A percentile compares a stretch with the other conserved stretches of the same genome.
These are phyloP conservation scores for Heliconius hermathena DNA, from an alignment of 1,140 invertebrate genomes.

Conservation along the genomic window DNA sequence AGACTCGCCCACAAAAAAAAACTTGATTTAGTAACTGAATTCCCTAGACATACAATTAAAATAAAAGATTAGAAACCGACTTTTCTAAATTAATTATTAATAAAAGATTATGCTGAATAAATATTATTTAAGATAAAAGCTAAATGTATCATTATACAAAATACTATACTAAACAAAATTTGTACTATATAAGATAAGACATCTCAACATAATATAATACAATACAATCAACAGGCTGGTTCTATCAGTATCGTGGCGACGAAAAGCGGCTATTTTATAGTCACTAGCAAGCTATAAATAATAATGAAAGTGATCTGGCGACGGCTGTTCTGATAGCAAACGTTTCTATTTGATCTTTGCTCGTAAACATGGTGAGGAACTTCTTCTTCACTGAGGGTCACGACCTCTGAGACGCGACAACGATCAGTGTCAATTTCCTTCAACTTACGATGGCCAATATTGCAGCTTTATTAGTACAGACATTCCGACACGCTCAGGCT, in stretches of 20 bases:
- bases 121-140: no score
- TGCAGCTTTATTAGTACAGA: constrained; percentile 18
- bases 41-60: no score
- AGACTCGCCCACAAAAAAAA: not conserved
- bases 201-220: not conserved
- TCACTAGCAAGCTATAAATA: constrained; percentile 31
- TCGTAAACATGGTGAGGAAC: constrained; percentile 35
- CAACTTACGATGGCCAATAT: constrained; percentile 22
- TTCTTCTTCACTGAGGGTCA: constrained; percentile 25
- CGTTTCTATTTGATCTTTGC: constrained; percentile 44
- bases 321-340: constrained; percentile 39
- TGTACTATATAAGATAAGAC: not conserved
- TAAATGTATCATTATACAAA: no score
- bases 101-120: no score
- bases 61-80: no score
- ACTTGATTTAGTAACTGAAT: no score
- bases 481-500: constrained; percentile 21
- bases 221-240: constrained; percentile 6
- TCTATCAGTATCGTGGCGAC: not conserved
- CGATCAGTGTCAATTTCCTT: constrained; percentile 37
- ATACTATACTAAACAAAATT: not conserved
- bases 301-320: constrained; percentile 36
- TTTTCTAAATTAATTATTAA: no score
- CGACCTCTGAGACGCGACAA: constrained; percentile 25
- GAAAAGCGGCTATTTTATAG: constrained; percentile 18